These are phyloP conservation scores for Rostratula benghalensis DNA, from an alignment of 2,113 vertebrate genomes.

Conservation along the genomic window DNA sequence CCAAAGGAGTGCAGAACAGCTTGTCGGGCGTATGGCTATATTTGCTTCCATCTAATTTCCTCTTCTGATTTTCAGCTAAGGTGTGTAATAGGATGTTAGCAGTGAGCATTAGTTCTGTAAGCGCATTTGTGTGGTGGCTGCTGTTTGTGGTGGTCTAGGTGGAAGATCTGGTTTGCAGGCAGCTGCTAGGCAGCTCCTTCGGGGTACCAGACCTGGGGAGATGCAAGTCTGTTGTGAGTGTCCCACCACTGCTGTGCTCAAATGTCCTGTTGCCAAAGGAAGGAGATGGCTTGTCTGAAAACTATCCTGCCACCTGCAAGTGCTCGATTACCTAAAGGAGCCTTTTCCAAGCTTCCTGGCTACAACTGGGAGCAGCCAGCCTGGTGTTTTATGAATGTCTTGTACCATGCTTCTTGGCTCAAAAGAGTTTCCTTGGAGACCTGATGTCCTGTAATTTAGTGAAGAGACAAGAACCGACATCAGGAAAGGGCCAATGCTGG, in stretches of 20 bases:
- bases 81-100: neutral
- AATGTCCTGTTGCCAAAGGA: neutral
- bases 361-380: neutral
- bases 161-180: neutral
- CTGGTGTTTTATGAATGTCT: neutral
- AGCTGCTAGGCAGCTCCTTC: neutral
- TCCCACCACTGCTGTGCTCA: neutral
- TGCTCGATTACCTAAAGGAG: neutral
- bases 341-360: neutral
- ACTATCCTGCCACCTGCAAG: neutral
- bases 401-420: neutral
- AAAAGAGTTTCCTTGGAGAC: neutral
- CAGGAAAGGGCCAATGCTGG: neutral
- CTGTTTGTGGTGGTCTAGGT: neutral
- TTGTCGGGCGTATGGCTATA: neutral
- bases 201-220: neutral
- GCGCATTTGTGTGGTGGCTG: neutral
- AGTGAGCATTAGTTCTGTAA: neutral
- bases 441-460: neutral
- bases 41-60: conserved; percentile 11
- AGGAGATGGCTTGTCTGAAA: neutral
- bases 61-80: neutral
- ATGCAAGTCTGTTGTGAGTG: neutral
- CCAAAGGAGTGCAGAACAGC: neutral
- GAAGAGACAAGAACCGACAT: neutral